Evolutionary conservation across 1,140 invertebrate genomes (phyloP), one percentile per base, ranked within the genome.

Genomic region (Brachionus rotundiformis): DNA sequence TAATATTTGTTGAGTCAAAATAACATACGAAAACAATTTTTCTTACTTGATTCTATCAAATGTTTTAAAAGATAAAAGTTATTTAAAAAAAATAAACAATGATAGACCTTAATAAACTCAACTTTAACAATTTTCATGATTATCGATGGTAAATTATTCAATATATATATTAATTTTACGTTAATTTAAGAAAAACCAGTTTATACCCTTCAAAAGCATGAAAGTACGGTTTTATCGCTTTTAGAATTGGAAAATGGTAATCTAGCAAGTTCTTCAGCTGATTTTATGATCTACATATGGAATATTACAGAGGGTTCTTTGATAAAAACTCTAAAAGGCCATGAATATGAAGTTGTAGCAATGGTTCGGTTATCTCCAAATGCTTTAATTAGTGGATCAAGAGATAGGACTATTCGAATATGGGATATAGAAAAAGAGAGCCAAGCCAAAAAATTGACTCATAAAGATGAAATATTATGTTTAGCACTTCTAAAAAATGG

Each of bases 401-500:
- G 83, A 73, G 85, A 86, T 79, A 84, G 83, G 63, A 85, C 84
- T 11, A 84, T 86, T 63, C 82, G 85, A 23, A 44, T 87, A 13
- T 86, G 87, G 86, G 85, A 83, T 68, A 82, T 82, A 10, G 83
- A 75, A 36, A 82, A 82, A 29, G 84, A 84, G 6, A 83, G 83
- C 39, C 82, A 83, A 29, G 49, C 85, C 0, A 44, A 71, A 4
- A 27, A 75, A 25, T 82, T 85, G 41, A 85, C 84, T 59, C 54
- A 73, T 41, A 8, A 5, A 41, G 68, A 73, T 27, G 33, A 41
- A 73, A 73, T 73, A 25, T 41, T 41, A 7, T 73, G 33, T 13
- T 73, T 73, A 73, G 16, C 39, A 13, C 25, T 73, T 25, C 8
- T 73, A 25, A 10, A 41, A 11, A 73, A 41, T 13, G 68, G 68